Evolutionary conservation across 2,888 invertebrate species (phyloP).

Genomic region (Biston stratarius): DNA sequence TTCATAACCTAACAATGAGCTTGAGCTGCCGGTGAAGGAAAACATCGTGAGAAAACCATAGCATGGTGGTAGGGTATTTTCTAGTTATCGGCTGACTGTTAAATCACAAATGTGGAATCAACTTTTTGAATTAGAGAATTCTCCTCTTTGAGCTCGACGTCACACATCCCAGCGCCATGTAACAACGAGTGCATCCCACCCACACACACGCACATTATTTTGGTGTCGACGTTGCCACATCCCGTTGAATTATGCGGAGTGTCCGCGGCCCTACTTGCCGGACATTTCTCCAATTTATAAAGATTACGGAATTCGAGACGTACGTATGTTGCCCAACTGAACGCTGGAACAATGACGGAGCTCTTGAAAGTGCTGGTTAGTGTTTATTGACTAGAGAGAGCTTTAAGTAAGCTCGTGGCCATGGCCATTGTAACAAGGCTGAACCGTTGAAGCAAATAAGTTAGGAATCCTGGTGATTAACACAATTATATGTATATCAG

Average conservation of each 20-base stretch:
- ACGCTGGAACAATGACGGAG: slow-evolving; percentile 15
- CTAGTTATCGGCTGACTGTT: too few species aligned
- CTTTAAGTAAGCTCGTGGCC: too few species aligned
- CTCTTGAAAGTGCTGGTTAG: not conserved
- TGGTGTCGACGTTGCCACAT: slow-evolving; percentile 72
- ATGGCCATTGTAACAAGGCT: too few species aligned
- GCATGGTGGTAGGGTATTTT: too few species aligned
- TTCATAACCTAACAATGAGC: too few species aligned
- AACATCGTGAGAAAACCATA: too few species aligned
- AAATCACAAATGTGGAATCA: too few species aligned
- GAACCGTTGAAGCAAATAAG: too few species aligned
- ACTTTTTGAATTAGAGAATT: too few species aligned
- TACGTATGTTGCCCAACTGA: slow-evolving; percentile 38
- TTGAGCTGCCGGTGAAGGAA: too few species aligned
- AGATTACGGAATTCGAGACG: slow-evolving; percentile 53
- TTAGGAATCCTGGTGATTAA: too few species aligned
- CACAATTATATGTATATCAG: too few species aligned
- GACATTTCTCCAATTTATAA: slow-evolving; percentile 58
- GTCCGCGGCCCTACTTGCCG: slow-evolving; percentile 48
- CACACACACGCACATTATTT: slow-evolving; percentile 72
- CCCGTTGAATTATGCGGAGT: slow-evolving; percentile 68
- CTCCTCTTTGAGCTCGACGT: slow-evolving; percentile 18
- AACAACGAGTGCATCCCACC: slow-evolving; percentile 73
- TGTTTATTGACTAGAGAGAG: not conserved
- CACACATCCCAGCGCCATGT: slow-evolving; percentile 39